These are phyloP conservation scores for Enteromius argenteus DNA, from an alignment of 2,797 vertebrate species.

Conservation along the genomic window DNA sequence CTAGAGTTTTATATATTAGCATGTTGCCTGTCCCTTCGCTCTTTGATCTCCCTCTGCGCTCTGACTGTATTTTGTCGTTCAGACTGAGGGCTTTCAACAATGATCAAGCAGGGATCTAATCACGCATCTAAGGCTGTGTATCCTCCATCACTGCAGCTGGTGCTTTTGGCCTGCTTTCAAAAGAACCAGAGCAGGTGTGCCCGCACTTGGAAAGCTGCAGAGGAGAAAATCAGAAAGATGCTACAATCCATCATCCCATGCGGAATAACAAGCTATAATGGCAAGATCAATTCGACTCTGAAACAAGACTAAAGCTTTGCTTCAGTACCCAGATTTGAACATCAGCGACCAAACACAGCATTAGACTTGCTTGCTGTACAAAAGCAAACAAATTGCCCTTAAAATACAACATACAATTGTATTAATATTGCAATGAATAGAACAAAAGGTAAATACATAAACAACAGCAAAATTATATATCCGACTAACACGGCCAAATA, in stretches of 20 bases:
- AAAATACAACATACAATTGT: neutral
- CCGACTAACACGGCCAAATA: neutral
- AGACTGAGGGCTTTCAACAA: constrained; percentile 62
- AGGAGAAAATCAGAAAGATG: constrained; percentile 1
- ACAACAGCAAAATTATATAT: neutral
- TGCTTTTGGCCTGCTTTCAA: constrained; percentile 69
- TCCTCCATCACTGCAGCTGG: constrained; percentile 63
- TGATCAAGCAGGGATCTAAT: constrained; percentile 67
- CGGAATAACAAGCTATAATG: constrained; percentile 21
- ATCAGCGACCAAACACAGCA: neutral
- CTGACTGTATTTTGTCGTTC: constrained; percentile 29
- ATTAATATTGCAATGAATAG: neutral
- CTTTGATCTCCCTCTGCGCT: constrained; percentile 65
- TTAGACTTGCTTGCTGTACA: neutral
- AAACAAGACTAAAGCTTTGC: neutral
- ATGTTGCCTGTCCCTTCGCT: constrained; percentile 11
- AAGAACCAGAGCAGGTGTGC: constrained; percentile 60
- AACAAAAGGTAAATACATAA: neutral
- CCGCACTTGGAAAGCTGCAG: neutral
- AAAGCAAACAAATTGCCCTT: neutral
- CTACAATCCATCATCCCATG: neutral
- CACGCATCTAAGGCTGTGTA: constrained; percentile 26
- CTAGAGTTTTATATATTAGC: neutral
- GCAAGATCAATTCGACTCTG: neutral
- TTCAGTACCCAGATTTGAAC: neutral